phyloP scores from a whole-genome alignment of 2,113 vertebrate species.

The Chionodraco myersi region DNA sequence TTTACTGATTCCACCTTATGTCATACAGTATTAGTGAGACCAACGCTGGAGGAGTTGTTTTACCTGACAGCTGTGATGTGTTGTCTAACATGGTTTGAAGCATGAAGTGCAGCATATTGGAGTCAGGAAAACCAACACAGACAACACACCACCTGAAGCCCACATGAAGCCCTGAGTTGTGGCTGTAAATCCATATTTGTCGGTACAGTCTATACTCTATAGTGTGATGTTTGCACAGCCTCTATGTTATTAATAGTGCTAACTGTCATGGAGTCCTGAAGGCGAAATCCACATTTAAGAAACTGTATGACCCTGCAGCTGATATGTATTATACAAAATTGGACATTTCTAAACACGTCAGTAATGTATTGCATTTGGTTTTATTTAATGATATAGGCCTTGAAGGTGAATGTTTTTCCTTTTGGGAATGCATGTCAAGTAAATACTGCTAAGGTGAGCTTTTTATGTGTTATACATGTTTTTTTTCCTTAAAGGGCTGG shows the following conservation, averaged over 20 bases:
- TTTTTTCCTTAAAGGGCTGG: too few species aligned
- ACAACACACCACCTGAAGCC: constrained; percentile 4
- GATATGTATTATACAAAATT: not conserved
- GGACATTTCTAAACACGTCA: not conserved
- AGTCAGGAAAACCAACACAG: constrained; percentile 38
- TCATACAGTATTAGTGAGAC: not conserved
- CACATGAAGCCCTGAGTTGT: not conserved
- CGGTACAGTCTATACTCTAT: not conserved
- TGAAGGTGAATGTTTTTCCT: not conserved
- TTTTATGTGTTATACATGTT: too few species aligned
- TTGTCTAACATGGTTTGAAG: constrained; percentile 32
- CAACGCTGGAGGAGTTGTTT: constrained; percentile 37
- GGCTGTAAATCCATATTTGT: constrained; percentile 17
- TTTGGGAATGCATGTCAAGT: not conserved
- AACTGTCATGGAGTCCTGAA: not conserved
- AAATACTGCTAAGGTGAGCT: not conserved
- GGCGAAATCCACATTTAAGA: not conserved
- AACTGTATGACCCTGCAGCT: not conserved
- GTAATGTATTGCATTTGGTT: not conserved
- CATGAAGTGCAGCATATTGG: constrained; percentile 13
- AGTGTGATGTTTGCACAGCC: constrained; percentile 1
- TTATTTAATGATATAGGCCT: too few species aligned
- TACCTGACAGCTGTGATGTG: constrained; percentile 54
- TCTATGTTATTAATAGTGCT: not conserved
- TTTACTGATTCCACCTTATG: not conserved